Conservation (phyloP, 2,113 vertebrate genomes). For the Chionis minor region DNA sequence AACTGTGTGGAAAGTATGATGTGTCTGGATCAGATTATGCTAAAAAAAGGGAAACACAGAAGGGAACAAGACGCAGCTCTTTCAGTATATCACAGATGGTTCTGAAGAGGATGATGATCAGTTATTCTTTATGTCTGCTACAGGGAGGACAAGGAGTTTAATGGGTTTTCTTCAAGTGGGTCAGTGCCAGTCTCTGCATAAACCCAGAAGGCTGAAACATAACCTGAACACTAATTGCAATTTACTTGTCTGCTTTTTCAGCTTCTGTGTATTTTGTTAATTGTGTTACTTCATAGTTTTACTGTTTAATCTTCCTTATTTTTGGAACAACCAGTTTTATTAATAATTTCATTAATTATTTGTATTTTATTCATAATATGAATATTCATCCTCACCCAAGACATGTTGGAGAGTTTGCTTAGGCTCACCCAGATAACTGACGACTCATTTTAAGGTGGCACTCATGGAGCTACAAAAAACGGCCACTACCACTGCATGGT, state of each 20-base stretch:
- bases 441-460: neutral
- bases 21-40: neutral
- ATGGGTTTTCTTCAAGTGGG: neutral
- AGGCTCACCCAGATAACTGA: neutral
- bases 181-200: neutral
- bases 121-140: neutral
- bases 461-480: neutral
- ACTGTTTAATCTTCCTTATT: neutral
- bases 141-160: neutral
- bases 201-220: neutral
- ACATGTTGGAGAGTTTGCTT: neutral
- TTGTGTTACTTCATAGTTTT: neutral
- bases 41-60: neutral
- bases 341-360: neutral
- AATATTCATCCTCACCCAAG: neutral
- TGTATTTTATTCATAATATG: neutral
- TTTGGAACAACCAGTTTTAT: neutral
- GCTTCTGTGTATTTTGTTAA: neutral
- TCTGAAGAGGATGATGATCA: neutral
- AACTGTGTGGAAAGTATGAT: neutral
- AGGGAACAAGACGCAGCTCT: neutral
- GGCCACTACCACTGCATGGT: neutral
- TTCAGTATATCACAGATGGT: neutral
- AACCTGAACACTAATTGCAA: neutral
- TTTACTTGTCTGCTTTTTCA: neutral